Conservation (phyloP, 1,140 invertebrate genomes). For the Pteromalus puparum region DNA sequence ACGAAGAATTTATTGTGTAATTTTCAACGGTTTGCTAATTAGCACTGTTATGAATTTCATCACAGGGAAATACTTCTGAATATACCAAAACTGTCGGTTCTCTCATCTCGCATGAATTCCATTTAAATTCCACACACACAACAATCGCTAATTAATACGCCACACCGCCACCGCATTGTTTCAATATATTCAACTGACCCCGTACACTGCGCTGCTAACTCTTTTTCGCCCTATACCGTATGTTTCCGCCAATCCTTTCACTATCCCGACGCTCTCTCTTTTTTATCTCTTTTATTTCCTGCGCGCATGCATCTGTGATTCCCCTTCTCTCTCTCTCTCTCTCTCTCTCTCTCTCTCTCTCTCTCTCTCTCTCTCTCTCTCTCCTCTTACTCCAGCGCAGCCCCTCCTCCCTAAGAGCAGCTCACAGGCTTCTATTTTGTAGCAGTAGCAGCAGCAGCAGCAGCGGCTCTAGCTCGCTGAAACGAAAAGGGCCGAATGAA, state of each 20-base stretch:
- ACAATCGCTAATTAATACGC: neutral
- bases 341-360: neutral
- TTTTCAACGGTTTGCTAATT: no score
- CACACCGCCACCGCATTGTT: neutral
- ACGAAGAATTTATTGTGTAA: no score
- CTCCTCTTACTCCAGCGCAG: neutral
- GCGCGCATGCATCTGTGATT: neutral
- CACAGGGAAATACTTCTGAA: no score
- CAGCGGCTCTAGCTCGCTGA: constrained; percentile 11
- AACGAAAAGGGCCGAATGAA: constrained; percentile 42
- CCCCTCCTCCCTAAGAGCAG: neutral
- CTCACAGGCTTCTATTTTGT: constrained; percentile 38
- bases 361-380: constrained; percentile 26
- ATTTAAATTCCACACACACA: neutral
- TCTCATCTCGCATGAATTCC: neutral
- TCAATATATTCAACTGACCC: neutral
- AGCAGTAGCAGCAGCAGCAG: neutral
- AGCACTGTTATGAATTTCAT: no score
- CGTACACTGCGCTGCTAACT: neutral
- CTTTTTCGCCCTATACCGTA: neutral
- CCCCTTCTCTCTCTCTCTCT: neutral
- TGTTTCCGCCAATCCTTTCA: constrained; percentile 13
- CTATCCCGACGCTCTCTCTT: neutral
- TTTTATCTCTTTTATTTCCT: neutral
- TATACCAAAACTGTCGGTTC: neutral